Evolutionary conservation across 2,888 invertebrate genomes (phyloP).

Genomic region (Heteromurus nitidus): DNA sequence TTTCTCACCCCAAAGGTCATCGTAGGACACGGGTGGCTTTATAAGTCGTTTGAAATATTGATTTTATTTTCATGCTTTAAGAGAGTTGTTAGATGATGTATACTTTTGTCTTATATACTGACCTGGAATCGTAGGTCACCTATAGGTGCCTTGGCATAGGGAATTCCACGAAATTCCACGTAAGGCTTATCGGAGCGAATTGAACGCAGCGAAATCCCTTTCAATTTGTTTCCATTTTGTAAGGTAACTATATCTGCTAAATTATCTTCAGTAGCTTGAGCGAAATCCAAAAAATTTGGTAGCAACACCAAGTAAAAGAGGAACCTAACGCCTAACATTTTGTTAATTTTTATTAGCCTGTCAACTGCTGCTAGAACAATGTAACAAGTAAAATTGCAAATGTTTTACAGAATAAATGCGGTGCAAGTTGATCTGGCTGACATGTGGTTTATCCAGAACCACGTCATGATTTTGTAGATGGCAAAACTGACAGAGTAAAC

Average conservation of each 20-base stretch:
- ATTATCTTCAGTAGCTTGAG: background rate
- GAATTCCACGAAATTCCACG: conserved; percentile 51
- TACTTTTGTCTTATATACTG: background rate
- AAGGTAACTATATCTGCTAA: background rate
- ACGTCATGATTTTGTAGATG: too few species aligned
- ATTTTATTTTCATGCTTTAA: too few species aligned
- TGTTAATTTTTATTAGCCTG: too few species aligned
- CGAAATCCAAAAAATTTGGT: background rate
- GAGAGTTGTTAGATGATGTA: background rate
- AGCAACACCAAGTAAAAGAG: background rate
- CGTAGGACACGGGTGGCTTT: background rate
- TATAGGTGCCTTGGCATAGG: conserved; percentile 47
- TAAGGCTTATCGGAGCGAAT: conserved; percentile 28
- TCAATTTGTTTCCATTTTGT: conserved; percentile 45
- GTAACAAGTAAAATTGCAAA: too few species aligned
- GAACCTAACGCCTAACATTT: too few species aligned
- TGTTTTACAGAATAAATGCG: too few species aligned
- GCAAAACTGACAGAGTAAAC: too few species aligned
- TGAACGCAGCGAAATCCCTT: conserved; percentile 23
- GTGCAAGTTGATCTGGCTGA: too few species aligned
- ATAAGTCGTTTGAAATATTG: too few species aligned
- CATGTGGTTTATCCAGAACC: too few species aligned
- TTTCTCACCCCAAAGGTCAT: conserved; percentile 25
- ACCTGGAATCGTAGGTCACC: conserved; percentile 56
- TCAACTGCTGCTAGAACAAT: too few species aligned